phyloP scores from a whole-genome alignment of 2,888 invertebrate genomes.

The Drosophila atripex region DNA sequence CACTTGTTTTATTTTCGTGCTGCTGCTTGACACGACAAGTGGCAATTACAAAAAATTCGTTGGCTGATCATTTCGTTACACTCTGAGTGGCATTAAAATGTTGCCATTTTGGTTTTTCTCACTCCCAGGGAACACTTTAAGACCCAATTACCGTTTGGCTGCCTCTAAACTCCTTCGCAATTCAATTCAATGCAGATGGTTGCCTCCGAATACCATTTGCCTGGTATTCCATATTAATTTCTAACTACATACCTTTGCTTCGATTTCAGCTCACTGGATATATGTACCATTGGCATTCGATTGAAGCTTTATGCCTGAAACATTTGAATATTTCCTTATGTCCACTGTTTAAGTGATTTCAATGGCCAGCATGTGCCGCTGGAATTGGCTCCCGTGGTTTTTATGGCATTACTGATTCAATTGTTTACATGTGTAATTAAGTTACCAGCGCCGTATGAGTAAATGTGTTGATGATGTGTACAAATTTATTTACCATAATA shows the following conservation, averaged over 20 bases:
- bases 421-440: conserved; percentile 64
- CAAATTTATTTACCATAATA: conserved; percentile 70
- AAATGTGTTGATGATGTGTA: conserved; percentile 58
- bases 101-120: conserved; percentile 34
- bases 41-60: conserved; percentile 65
- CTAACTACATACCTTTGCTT: background rate
- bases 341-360: conserved; percentile 4
- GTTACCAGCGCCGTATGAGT: conserved; percentile 47
- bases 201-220: background rate
- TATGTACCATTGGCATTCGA: background rate
- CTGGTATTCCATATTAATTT: conserved; percentile 6
- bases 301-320: conserved; percentile 3
- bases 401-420: conserved; percentile 29
- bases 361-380: conserved; percentile 21
- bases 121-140: background rate
- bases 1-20: conserved; percentile 56
- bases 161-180: background rate
- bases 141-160: conserved; percentile 1
- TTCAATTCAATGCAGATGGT: background rate
- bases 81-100: conserved; percentile 61
- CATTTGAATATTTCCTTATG: background rate
- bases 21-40: conserved; percentile 54
- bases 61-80: conserved; percentile 55
- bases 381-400: conserved; percentile 7
- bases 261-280: conserved; percentile 7